These are phyloP conservation scores for Micromussa lordhowensis DNA, from an alignment of 92 coral and sea anemone genomes.

Conservation along the genomic window DNA sequence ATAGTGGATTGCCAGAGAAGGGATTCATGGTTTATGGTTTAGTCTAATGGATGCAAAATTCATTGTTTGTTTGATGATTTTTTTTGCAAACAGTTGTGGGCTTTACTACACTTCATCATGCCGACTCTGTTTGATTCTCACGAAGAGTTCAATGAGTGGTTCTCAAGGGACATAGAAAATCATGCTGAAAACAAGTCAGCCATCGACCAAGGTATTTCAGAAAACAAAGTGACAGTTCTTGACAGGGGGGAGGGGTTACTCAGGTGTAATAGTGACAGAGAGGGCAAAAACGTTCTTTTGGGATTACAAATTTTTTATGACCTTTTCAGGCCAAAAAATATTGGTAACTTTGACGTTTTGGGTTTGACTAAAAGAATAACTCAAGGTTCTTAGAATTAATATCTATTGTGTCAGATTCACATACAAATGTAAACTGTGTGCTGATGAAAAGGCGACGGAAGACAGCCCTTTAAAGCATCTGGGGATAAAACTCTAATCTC, in stretches of 20 bases:
- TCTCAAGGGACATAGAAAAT: conserved; percentile 96
- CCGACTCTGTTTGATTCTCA: conserved; percentile 97
- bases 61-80: background rate
- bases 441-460: too few relatives aligned
- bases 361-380: too few relatives aligned
- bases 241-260: too few relatives aligned
- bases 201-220: conserved; percentile 90
- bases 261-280: too few relatives aligned
- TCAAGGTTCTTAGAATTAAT: too few relatives aligned
- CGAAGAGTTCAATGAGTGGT: conserved; percentile 99
- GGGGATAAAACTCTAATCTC: background rate
- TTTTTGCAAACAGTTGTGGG: conserved; percentile 78
- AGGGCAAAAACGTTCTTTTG: too few relatives aligned
- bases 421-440: too few relatives aligned
- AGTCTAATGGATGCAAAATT: background rate
- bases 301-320: too few relatives aligned
- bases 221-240: background rate
- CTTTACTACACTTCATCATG: conserved; percentile 96
- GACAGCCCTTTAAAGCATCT: too few relatives aligned
- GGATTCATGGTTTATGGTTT: background rate
- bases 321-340: too few relatives aligned
- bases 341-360: too few relatives aligned
- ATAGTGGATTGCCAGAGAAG: background rate
- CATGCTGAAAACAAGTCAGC: conserved; percentile 96
- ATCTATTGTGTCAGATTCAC: too few relatives aligned